phyloP scores from a whole-genome alignment of 2,888 invertebrate species.

The Hesperia comma region DNA sequence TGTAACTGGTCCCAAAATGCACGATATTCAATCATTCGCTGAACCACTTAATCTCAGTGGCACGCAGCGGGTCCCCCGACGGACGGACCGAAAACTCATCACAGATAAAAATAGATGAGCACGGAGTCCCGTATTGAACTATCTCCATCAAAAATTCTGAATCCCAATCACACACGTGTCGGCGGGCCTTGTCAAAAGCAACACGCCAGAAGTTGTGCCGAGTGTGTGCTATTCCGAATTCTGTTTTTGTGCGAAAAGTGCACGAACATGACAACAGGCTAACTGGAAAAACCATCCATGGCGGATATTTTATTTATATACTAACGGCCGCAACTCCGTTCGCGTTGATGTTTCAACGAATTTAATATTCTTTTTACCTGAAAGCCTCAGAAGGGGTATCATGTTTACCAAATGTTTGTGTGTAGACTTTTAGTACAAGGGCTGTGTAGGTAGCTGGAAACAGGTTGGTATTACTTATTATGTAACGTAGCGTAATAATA shows the following conservation, averaged over 20 bases:
- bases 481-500: too few species aligned
- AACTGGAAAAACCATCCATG: background rate
- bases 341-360: too few species aligned
- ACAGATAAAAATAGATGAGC: slow-evolving; percentile 3
- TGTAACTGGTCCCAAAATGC: too few species aligned
- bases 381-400: too few species aligned
- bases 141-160: slow-evolving; percentile 4
- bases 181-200: background rate
- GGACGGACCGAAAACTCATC: slow-evolving; percentile 8
- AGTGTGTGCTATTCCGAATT: background rate
- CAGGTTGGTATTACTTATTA: too few species aligned
- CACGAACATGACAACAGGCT: background rate
- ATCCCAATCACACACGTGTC: slow-evolving; percentile 5
- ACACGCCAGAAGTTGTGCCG: background rate
- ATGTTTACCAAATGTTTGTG: too few species aligned
- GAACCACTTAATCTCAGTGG: background rate
- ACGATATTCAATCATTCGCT: background rate
- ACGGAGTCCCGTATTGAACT: slow-evolving; percentile 6
- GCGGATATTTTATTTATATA: background rate
- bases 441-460: too few species aligned
- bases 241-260: background rate
- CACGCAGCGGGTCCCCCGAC: background rate
- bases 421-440: too few species aligned
- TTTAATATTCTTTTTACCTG: too few species aligned
- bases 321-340: background rate